A percentile compares a stretch with the other conserved stretches of the same genome.
Conservation (phyloP, 2,888 invertebrate species). For the Noctua janthina region DNA sequence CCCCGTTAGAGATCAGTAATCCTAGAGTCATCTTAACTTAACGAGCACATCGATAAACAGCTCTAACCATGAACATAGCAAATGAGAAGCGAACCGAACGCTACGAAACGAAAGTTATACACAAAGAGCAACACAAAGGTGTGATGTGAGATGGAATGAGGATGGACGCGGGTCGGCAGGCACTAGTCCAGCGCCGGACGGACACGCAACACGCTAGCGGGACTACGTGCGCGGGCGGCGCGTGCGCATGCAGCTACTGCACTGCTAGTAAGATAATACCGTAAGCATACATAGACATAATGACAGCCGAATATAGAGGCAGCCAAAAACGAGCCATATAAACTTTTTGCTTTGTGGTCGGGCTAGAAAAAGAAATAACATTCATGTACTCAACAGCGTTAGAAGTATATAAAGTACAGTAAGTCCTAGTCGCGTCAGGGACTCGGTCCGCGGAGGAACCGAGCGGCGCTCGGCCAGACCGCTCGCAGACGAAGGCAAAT, state of each 20-base stretch:
- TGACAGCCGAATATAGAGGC: constrained; percentile 86
- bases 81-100: constrained; percentile 76
- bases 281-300: constrained; percentile 90
- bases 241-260: constrained; percentile 85
- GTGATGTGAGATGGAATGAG: constrained; percentile 73
- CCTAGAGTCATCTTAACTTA: constrained; percentile 65
- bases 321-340: constrained; percentile 87
- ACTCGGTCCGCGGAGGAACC: constrained; percentile 35
- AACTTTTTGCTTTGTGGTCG: constrained; percentile 89
- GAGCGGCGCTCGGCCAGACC: constrained; percentile 45
- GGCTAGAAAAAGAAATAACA: constrained; percentile 88
- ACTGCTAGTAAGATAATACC: constrained; percentile 81
- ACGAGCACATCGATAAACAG: constrained; percentile 77
- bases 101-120: constrained; percentile 53
- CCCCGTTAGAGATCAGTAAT: constrained; percentile 56
- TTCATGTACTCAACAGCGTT: constrained; percentile 83
- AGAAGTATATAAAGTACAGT: constrained; percentile 67
- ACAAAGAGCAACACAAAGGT: constrained; percentile 69
- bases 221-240: constrained; percentile 62
- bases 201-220: constrained; percentile 75
- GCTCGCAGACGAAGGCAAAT: constrained; percentile 79
- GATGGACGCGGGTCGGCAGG: constrained; percentile 62
- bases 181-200: constrained; percentile 70
- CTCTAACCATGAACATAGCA: constrained; percentile 76
- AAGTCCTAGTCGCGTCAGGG: constrained; percentile 25